Conservation (phyloP, 2,888 invertebrate genomes). For the Harmothoe impar region DNA sequence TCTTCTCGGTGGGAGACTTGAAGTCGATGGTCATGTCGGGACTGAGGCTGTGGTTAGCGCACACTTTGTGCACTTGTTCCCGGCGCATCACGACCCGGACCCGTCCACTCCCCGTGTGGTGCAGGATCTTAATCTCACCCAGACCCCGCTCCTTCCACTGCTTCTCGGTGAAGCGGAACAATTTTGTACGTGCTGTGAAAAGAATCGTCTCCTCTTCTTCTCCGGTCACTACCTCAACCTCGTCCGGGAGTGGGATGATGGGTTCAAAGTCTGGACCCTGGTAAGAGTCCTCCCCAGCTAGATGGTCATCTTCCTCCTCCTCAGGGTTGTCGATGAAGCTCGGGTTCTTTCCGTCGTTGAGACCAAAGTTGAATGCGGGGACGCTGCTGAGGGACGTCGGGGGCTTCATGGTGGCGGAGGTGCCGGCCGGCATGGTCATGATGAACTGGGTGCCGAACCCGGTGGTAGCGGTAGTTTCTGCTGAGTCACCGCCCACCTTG, state of each 20-base stretch:
- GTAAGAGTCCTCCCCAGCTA: constrained; percentile 64
- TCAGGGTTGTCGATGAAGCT: constrained; percentile 52
- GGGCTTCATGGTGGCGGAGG: neutral
- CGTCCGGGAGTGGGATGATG: constrained; percentile 91
- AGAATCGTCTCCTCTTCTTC: constrained; percentile 93
- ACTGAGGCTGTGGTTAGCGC: constrained; percentile 92
- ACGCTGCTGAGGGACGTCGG: neutral
- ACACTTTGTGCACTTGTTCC: constrained; percentile 90
- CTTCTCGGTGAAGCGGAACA: constrained; percentile 89
- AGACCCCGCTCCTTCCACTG: constrained; percentile 96
- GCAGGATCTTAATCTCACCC: constrained; percentile 92
- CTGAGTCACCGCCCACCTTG: neutral
- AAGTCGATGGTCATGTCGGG: constrained; percentile 88
- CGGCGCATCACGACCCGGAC: constrained; percentile 91
- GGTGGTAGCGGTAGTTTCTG: neutral
- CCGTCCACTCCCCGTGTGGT: constrained; percentile 71
- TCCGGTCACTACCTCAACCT: constrained; percentile 92
- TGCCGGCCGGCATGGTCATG: constrained; percentile 6
- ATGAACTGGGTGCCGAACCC: constrained; percentile 36
- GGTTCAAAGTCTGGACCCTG: constrained; percentile 87
- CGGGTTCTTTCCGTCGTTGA: neutral
- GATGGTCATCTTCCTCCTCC: constrained; percentile 54
- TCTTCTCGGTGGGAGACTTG: constrained; percentile 82
- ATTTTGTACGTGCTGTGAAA: constrained; percentile 90
- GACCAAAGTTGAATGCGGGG: neutral